Evolutionary conservation across 2,113 vertebrate species (phyloP).

Genomic region (Cranoglanis bouderius): DNA sequence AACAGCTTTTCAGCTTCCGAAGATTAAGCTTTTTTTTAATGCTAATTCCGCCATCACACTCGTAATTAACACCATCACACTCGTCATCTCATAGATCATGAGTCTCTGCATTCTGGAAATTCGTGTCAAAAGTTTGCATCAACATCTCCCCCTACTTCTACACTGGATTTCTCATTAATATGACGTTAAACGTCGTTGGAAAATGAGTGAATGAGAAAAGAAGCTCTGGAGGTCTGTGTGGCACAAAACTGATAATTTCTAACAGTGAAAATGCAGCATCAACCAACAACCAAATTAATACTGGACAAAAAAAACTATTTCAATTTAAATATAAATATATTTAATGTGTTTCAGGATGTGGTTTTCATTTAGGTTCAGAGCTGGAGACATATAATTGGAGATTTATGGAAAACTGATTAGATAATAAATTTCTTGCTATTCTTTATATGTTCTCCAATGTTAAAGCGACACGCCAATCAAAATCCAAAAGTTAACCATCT

Average conservation of each 20-base stretch:
- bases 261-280: neutral
- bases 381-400: neutral
- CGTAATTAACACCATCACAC: neutral
- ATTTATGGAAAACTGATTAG: neutral
- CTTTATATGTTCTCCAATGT: neutral
- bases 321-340: neutral
- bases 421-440: neutral
- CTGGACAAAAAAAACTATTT: too few relatives aligned
- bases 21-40: neutral
- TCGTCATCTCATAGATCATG: neutral
- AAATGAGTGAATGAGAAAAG: neutral
- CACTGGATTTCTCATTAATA: neutral
- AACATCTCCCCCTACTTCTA: neutral
- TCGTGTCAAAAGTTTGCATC: neutral
- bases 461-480: neutral
- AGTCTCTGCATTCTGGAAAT: neutral
- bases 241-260: too few relatives aligned
- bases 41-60: neutral
- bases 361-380: neutral
- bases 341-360: neutral
- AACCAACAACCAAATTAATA: neutral
- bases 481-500: neutral
- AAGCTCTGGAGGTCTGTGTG: too few relatives aligned
- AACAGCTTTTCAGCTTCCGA: neutral
- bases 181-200: neutral